phyloP scores from a whole-genome alignment of 2,888 invertebrate genomes.

The Julus scandinavius region DNA sequence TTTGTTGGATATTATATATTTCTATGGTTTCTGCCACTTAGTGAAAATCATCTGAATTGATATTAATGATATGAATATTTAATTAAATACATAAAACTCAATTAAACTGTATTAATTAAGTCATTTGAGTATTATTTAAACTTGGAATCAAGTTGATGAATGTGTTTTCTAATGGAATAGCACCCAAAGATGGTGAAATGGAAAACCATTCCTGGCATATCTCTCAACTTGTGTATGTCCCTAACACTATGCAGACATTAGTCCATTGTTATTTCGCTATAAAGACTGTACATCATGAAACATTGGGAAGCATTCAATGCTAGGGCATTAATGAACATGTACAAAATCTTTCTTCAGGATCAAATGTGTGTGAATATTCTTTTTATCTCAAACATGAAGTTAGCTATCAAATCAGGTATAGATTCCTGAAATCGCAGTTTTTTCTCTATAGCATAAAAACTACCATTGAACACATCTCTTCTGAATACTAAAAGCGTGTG shows the following conservation, averaged over 20 bases:
- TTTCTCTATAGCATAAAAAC: slow-evolving; percentile 22
- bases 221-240: not conserved
- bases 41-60: too few relatives aligned
- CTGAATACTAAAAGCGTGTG: slow-evolving; percentile 25
- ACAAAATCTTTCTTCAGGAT: not conserved
- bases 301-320: not conserved
- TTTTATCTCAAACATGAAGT: not conserved
- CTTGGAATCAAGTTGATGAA: not conserved
- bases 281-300: not conserved
- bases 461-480: slow-evolving; percentile 35
- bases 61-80: not conserved
- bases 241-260: not conserved
- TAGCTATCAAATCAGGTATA: not conserved
- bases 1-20: too few relatives aligned
- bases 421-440: not conserved
- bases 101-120: too few relatives aligned
- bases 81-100: too few relatives aligned
- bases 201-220: too few relatives aligned
- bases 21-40: too few relatives aligned
- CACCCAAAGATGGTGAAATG: not conserved
- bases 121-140: not conserved
- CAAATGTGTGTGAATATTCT: not conserved
- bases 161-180: not conserved
- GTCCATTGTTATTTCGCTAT: not conserved
- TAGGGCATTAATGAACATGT: not conserved